A percentile compares a stretch with the other conserved stretches of the same genome.
phyloP scores from a whole-genome alignment of 2,113 vertebrate genomes.

The Rhinoptilus africanus region DNA sequence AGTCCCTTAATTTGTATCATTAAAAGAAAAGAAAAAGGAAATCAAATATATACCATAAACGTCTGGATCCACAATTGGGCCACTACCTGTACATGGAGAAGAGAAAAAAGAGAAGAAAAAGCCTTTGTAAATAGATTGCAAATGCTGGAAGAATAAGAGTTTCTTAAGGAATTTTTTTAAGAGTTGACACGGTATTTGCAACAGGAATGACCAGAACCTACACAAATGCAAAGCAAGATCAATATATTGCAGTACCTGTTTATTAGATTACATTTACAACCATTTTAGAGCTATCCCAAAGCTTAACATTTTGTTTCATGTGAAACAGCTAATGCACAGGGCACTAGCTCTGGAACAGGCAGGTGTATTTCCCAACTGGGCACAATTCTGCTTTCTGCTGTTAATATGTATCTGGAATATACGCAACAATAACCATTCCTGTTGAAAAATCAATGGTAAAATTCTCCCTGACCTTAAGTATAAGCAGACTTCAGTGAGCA shows the following conservation, averaged over 20 bases:
- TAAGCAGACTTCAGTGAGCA: background rate
- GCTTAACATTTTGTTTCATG: background rate
- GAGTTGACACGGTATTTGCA: background rate
- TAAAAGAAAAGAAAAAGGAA: conserved; percentile 53
- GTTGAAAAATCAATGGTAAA: background rate
- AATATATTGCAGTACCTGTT: background rate
- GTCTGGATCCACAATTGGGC: conserved; percentile 74
- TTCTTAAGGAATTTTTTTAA: background rate
- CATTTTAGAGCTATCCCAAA: background rate
- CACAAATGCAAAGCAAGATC: background rate
- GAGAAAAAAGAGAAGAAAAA: conserved; percentile 15
- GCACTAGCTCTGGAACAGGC: background rate
- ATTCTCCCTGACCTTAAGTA: background rate
- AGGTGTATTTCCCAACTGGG: accelerated
- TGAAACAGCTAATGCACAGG: background rate
- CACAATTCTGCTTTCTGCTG: background rate
- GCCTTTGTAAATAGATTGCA: background rate
- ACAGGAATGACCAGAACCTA: background rate
- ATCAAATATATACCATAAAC: conserved; percentile 79
- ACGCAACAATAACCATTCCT: background rate
- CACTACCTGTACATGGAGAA: conserved; percentile 73
- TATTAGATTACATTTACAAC: background rate
- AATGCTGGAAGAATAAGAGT: background rate
- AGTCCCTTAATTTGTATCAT: conserved; percentile 31
- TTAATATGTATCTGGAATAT: background rate